Percentiles rank a stretch among this genome's conserved stretches.
These are phyloP conservation scores for Protodeltote pygarga DNA, from an alignment of 2,888 invertebrate genomes.

Conservation along the genomic window DNA sequence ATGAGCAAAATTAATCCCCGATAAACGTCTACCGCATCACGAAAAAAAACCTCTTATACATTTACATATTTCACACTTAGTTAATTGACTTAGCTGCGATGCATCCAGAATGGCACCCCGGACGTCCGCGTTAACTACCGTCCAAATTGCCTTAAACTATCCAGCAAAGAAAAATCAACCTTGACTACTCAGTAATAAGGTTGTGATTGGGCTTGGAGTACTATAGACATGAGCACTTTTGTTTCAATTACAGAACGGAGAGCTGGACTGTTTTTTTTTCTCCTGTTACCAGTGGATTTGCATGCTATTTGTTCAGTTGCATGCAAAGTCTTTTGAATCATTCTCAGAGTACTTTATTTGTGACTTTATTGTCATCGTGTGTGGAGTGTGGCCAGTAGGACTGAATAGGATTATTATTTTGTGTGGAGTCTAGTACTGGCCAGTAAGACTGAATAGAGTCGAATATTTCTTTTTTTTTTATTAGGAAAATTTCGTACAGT, in stretches of 20 bases:
- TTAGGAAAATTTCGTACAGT: too few relatives aligned
- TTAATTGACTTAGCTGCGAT: slow-evolving; percentile 68
- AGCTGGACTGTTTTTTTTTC: slow-evolving; percentile 46
- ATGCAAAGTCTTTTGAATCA: slow-evolving; percentile 40
- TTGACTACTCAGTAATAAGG: neutral
- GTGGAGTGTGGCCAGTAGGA: too few relatives aligned
- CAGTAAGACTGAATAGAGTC: too few relatives aligned
- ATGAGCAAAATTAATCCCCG: too few relatives aligned
- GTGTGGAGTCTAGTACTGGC: too few relatives aligned
- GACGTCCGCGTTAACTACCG: slow-evolving; percentile 52
- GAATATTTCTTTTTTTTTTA: too few relatives aligned
- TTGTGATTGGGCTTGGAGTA: neutral
- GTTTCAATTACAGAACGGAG: slow-evolving; percentile 58
- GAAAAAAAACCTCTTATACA: slow-evolving; percentile 45
- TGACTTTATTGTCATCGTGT: slow-evolving; percentile 26
- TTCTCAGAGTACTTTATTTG: slow-evolving; percentile 37
- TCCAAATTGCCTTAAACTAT: slow-evolving; percentile 45
- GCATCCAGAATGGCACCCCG: slow-evolving; percentile 54
- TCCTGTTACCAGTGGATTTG: slow-evolving; percentile 49
- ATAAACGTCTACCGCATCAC: too few relatives aligned
- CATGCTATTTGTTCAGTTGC: slow-evolving; percentile 50
- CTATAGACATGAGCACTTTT: slow-evolving; percentile 52
- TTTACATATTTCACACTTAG: slow-evolving; percentile 75
- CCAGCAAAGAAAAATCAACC: slow-evolving; percentile 9
- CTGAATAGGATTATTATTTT: too few relatives aligned